Conservation (phyloP, 2,113 vertebrate species). For the Aplodontia rufa region DNA sequence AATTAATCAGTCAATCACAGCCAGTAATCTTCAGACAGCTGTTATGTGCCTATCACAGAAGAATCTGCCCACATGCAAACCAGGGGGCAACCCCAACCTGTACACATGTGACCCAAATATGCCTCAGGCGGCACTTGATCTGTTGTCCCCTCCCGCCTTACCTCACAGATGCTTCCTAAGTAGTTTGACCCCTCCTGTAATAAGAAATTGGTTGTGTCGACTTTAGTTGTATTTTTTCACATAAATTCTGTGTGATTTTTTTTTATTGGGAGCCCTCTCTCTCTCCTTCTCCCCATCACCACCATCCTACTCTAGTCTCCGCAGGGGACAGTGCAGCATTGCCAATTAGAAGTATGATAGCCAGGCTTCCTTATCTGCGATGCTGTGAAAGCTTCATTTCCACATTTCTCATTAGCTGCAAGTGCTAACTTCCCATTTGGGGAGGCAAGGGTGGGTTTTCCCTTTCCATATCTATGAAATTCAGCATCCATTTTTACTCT, state of each 20-base stretch:
- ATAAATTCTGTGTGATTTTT: not conserved
- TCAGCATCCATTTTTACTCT: not conserved
- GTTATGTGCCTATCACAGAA: not conserved
- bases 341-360: slow-evolving; percentile 72
- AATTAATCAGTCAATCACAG: slow-evolving; percentile 62
- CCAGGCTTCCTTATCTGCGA: slow-evolving; percentile 72
- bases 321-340: not conserved
- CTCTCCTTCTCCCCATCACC: not conserved
- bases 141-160: not conserved
- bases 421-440: slow-evolving; percentile 79
- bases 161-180: slow-evolving; percentile 36
- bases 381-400: slow-evolving; percentile 78
- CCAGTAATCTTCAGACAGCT: slow-evolving; percentile 48
- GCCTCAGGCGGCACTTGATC: not conserved
- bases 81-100: not conserved
- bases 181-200: slow-evolving; percentile 56
- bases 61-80: not conserved
- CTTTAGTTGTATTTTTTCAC: slow-evolving; percentile 32
- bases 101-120: not conserved
- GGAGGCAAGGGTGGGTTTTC: slow-evolving; percentile 66
- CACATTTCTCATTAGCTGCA: slow-evolving; percentile 75
- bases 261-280: not conserved
- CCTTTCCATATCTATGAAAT: not conserved
- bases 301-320: slow-evolving; percentile 10
- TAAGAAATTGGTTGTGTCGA: slow-evolving; percentile 73